Evolutionary conservation across 1,140 invertebrate species (phyloP).

Genomic region (Lithobius niger): DNA sequence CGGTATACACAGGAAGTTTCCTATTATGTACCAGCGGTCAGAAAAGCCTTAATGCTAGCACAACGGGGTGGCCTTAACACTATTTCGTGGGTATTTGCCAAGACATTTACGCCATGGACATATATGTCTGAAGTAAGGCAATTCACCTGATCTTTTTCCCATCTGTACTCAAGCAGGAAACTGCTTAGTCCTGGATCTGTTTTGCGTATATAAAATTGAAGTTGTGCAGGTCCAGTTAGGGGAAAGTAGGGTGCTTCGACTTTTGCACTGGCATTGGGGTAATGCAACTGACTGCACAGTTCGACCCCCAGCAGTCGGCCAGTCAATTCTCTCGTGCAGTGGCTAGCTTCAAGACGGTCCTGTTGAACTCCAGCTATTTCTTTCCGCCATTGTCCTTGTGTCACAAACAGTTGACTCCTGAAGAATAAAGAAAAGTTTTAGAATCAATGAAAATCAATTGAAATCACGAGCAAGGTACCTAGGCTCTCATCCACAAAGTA

Average conservation of each 20-base stretch:
- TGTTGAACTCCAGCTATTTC: neutral
- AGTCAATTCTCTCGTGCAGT: conserved; percentile 27
- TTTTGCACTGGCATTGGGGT: conserved; percentile 31
- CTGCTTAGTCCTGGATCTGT: neutral
- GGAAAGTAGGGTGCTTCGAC: neutral
- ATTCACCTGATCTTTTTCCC: neutral
- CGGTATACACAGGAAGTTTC: too few species aligned
- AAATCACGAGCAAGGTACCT: too few species aligned
- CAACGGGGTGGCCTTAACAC: too few species aligned
- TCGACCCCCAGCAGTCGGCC: conserved; percentile 55
- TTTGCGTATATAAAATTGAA: neutral
- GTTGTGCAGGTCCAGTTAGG: neutral
- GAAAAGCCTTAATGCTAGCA: too few species aligned
- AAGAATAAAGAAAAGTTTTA: too few species aligned
- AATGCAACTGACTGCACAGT: conserved; percentile 60
- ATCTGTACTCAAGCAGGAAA: neutral
- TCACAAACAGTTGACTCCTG: conserved; percentile 20
- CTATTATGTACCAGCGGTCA: too few species aligned
- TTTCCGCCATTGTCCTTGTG: conserved; percentile 34
- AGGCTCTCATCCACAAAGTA: too few species aligned
- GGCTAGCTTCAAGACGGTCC: neutral
- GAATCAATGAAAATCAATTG: too few species aligned
- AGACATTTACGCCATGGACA: too few species aligned
- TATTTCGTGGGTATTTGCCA: too few species aligned
- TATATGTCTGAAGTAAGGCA: too few species aligned